Evolutionary conservation across 1,140 invertebrate species (phyloP).

Genomic region (Elysia chlorotica): DNA sequence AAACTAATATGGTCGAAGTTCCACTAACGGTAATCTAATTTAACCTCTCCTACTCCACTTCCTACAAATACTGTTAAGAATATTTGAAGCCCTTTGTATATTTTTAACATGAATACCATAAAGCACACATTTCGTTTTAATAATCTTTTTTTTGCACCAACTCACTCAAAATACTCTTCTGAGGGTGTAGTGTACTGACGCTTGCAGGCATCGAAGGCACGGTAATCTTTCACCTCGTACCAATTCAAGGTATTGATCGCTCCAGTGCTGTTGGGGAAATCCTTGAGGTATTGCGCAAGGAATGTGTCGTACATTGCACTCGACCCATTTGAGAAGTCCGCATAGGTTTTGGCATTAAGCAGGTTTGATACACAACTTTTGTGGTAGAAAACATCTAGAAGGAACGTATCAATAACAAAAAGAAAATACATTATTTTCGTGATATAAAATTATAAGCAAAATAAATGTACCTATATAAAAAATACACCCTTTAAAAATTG

Average conservation of each 20-base stretch:
- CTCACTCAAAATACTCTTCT: conserved; percentile 18
- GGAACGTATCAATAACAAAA: too few relatives aligned
- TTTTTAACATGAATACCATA: neutral
- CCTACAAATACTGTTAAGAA: neutral
- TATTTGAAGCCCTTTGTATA: neutral
- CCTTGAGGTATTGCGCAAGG: neutral
- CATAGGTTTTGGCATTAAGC: too few relatives aligned
- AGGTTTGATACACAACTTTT: too few relatives aligned
- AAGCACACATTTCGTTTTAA: too few relatives aligned
- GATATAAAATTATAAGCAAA: too few relatives aligned
- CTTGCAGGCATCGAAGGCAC: neutral
- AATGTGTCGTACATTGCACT: neutral
- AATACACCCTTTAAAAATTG: too few relatives aligned
- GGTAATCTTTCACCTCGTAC: neutral
- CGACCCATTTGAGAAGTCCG: too few relatives aligned
- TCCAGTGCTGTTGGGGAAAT: neutral
- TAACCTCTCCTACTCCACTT: neutral
- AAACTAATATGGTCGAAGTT: neutral
- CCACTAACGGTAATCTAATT: neutral
- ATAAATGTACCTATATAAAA: too few relatives aligned
- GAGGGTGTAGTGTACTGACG: neutral
- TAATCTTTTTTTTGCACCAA: too few relatives aligned
- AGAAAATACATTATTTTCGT: too few relatives aligned
- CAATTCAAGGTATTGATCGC: neutral
- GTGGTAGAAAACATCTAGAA: too few relatives aligned